These are phyloP conservation scores for Lates japonicus DNA, from an alignment of 2,797 vertebrate species.

Conservation along the genomic window DNA sequence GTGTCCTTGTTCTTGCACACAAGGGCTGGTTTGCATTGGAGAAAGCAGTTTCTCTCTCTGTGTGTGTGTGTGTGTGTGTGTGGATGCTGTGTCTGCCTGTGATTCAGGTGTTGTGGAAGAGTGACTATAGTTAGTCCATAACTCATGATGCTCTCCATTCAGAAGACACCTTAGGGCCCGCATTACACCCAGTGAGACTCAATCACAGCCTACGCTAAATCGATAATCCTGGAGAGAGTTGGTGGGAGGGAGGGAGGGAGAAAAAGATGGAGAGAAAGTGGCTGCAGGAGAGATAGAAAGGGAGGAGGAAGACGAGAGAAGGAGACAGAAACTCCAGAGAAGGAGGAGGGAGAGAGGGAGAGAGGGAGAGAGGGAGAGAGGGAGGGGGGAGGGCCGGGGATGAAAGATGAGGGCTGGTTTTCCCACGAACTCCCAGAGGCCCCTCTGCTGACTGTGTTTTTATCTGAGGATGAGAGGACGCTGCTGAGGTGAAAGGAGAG, in stretches of 20 bases:
- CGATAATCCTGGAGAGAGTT: constrained; percentile 85
- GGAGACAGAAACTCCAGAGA: constrained; percentile 43
- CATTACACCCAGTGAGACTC: constrained; percentile 86
- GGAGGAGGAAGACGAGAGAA: constrained; percentile 31
- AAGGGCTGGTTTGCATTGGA: constrained; percentile 40
- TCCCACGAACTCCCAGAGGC: constrained; percentile 81
- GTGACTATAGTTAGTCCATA: constrained; percentile 83
- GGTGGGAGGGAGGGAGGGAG: constrained; percentile 73
- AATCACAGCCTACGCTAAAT: constrained; percentile 87
- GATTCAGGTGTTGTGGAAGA: constrained; percentile 82
- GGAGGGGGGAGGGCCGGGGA: constrained; percentile 63
- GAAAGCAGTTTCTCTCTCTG: constrained; percentile 20
- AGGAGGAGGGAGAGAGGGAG: constrained; percentile 34
- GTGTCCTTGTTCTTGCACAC: constrained; percentile 46
- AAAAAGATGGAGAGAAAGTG: constrained; percentile 67
- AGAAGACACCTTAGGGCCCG: constrained; percentile 85
- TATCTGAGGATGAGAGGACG: constrained; percentile 74
- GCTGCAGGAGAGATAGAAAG: constrained; percentile 61
- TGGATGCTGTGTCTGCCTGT: constrained; percentile 48
- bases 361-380: constrained; percentile 28
- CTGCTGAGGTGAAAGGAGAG: constrained; percentile 60
- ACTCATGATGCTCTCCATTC: constrained; percentile 87
- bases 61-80: constrained; percentile 23
- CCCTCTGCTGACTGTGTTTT: constrained; percentile 84
- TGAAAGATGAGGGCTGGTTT: constrained; percentile 86